A percentile compares a stretch with the other conserved stretches of the same genome.
phyloP scores from a whole-genome alignment of 2,113 vertebrate genomes.

The Setophaga coronata region DNA sequence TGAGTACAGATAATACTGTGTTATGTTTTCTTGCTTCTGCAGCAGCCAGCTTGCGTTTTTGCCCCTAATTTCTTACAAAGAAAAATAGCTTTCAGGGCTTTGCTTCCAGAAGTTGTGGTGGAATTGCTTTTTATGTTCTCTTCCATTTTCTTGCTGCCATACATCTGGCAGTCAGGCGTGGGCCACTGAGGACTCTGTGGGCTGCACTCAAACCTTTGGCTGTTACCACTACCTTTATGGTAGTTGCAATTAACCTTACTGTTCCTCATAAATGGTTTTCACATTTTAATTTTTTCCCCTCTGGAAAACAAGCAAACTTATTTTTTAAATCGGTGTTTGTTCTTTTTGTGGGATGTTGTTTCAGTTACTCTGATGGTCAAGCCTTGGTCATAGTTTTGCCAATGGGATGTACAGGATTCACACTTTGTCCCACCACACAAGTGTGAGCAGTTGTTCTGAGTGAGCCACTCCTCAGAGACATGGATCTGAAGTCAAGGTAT shows the following conservation, averaged over 20 bases:
- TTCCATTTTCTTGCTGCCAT: neutral
- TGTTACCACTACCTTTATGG: neutral
- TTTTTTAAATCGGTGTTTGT: neutral
- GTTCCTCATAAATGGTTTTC: neutral
- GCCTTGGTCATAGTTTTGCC: neutral
- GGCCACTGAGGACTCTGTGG: neutral
- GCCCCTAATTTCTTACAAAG: neutral
- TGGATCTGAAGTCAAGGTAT: rapidly evolving
- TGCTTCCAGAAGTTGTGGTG: neutral
- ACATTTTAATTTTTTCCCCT: rapidly evolving
- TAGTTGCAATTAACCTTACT: neutral
- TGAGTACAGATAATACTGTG: neutral
- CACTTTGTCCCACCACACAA: rapidly evolving
- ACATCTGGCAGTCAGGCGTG: neutral
- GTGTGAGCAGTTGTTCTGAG: neutral
- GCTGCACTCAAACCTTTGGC: neutral
- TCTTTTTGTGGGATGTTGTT: neutral
- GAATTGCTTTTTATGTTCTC: neutral
- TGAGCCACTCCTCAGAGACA: neutral
- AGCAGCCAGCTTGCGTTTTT: conserved; percentile 4
- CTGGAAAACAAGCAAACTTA: neutral
- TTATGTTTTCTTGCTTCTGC: conserved; percentile 4
- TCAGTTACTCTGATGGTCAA: neutral
- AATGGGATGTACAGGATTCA: neutral
- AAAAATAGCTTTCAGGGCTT: neutral